phyloP scores from a whole-genome alignment of 53 echinoderm and acorn worm genomes.

The Pentamera pediparva region DNA sequence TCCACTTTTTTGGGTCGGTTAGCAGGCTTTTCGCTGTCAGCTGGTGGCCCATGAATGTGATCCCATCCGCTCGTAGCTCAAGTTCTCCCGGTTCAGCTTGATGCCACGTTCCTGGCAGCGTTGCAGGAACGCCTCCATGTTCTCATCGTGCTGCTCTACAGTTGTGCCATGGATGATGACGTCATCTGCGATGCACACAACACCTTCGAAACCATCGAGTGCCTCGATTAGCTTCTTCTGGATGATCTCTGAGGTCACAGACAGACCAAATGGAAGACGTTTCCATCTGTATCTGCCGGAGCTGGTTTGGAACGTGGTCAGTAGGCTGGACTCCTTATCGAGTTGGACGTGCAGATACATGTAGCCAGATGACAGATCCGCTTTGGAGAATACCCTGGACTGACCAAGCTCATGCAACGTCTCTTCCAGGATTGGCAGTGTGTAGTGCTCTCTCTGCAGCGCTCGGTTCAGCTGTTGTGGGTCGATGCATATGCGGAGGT shows the following conservation, averaged over 20 bases:
- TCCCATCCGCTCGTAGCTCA: slow-evolving; percentile 23
- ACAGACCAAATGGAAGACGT: slow-evolving; percentile 52
- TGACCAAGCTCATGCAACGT: slow-evolving; percentile 12
- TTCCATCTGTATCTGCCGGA: slow-evolving; percentile 56
- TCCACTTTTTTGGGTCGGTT: no score
- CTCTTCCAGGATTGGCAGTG: slow-evolving; percentile 46
- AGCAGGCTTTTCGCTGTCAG: slow-evolving; percentile 40
- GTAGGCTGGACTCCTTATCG: slow-evolving; percentile 53
- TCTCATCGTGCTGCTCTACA: slow-evolving; percentile 30
- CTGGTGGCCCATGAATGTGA: slow-evolving; percentile 49
- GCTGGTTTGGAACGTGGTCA: slow-evolving; percentile 54
- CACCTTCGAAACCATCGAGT: slow-evolving; percentile 38
- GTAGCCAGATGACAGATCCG: slow-evolving; percentile 47
- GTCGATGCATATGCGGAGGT: slow-evolving; percentile 57
- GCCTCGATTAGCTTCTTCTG: slow-evolving; percentile 46
- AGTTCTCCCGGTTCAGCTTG: slow-evolving; percentile 50
- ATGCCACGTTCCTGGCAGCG: slow-evolving; percentile 49
- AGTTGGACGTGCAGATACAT: slow-evolving; percentile 46
- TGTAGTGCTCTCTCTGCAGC: slow-evolving; percentile 32
- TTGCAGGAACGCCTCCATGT: slow-evolving; percentile 22
- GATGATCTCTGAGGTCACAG: slow-evolving; percentile 56
- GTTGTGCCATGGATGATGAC: slow-evolving; percentile 46
- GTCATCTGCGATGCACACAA: slow-evolving; percentile 50
- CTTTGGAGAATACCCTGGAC: slow-evolving; percentile 33
- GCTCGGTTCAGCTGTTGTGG: slow-evolving; percentile 42